Evolutionary conservation across 2,113 vertebrate genomes (phyloP).

Genomic region (Ictidomys tridecemlineatus): DNA sequence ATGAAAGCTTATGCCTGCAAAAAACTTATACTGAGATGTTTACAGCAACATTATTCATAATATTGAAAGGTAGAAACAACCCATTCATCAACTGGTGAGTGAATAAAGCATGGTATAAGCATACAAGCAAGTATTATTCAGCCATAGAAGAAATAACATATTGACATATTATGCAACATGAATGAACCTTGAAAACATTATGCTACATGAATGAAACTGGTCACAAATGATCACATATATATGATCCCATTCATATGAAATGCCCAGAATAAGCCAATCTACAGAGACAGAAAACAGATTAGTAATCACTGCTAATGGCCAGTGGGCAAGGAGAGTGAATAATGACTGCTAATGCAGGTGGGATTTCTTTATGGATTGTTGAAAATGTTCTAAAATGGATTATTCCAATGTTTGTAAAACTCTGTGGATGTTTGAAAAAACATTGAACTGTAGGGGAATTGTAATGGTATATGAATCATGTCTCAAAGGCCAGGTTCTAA

Average conservation of each 20-base stretch:
- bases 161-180: background rate
- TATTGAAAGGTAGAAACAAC: background rate
- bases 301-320: background rate
- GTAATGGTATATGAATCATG: background rate
- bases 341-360: background rate
- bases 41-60: background rate
- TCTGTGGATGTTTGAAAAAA: background rate
- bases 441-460: background rate
- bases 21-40: background rate
- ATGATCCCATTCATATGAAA: background rate
- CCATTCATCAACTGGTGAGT: background rate
- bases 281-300: background rate
- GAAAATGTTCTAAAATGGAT: slow-evolving; percentile 26
- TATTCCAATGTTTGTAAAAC: background rate
- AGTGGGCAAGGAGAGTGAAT: background rate
- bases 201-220: background rate
- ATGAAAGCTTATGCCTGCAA: background rate
- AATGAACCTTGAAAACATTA: background rate
- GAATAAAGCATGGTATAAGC: background rate
- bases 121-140: background rate
- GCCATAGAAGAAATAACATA: background rate
- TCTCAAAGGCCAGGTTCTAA: background rate
- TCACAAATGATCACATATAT: background rate
- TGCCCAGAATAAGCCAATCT: background rate
- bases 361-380: background rate